These are phyloP conservation scores for Bradypus variegatus DNA, from an alignment of 2,797 vertebrate genomes.

Conservation along the genomic window DNA sequence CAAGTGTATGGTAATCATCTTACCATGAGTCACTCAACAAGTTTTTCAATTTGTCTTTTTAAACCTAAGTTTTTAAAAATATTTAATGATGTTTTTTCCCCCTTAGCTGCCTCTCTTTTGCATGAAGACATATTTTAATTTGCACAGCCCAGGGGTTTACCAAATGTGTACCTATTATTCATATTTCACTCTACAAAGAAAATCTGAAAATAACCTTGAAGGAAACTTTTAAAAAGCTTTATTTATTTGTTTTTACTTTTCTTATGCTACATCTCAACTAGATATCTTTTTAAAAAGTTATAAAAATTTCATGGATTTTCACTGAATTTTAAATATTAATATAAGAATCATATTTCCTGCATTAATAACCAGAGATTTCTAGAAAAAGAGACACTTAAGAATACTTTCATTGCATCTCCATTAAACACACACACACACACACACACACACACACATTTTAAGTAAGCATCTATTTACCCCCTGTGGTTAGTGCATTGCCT, in stretches of 20 bases:
- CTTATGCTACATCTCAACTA: not conserved
- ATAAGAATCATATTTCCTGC: not conserved
- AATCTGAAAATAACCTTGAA: conserved; percentile 4
- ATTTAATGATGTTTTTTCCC: not conserved
- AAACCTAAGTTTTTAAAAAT: not conserved
- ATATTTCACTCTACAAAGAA: not conserved
- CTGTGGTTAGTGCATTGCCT: not conserved
- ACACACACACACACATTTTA: not conserved
- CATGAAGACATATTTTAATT: not conserved
- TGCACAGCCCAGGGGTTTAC: not conserved
- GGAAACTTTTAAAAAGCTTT: not conserved
- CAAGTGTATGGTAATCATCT: not conserved
- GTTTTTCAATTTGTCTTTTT: not conserved
- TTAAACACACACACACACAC: not conserved
- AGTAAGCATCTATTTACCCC: not conserved
- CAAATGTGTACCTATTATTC: not conserved
- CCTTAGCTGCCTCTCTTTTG: not conserved
- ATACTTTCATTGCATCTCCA: not conserved
- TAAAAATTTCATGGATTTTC: not conserved
- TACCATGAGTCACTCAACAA: not conserved
- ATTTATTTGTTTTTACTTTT: not conserved
- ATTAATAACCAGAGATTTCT: conserved; percentile 1
- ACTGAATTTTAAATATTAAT: not conserved
- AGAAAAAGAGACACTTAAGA: not conserved
- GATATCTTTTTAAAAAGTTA: not conserved